These are phyloP conservation scores for Proterorhinus semilunaris DNA, from an alignment of 2,113 vertebrate genomes.

Conservation along the genomic window DNA sequence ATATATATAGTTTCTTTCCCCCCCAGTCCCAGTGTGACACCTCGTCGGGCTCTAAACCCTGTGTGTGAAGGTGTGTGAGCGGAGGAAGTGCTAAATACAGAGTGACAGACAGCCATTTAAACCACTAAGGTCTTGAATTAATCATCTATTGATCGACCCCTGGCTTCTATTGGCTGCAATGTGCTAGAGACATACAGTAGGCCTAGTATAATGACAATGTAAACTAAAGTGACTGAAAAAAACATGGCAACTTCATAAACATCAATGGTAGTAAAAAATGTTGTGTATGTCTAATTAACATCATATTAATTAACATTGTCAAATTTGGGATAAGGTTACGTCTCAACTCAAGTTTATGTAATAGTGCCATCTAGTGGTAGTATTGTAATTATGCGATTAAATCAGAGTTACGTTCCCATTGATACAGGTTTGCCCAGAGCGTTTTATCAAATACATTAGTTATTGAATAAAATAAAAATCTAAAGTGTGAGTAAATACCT, in stretches of 20 bases:
- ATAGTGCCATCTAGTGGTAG: conserved; percentile 54
- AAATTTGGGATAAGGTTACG: conserved; percentile 5
- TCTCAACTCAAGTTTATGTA: conserved; percentile 9
- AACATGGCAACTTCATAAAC: background rate
- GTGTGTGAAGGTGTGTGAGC: conserved; percentile 46
- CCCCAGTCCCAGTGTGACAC: conserved; percentile 51
- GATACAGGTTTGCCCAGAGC: background rate
- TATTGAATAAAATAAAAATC: background rate
- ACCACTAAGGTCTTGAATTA: conserved; percentile 8
- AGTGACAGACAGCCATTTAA: conserved; percentile 14
- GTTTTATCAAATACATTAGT: background rate
- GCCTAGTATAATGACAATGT: background rate
- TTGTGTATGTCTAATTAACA: background rate
- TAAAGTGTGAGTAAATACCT: too few species aligned
- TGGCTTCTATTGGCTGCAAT: background rate
- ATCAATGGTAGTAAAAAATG: background rate
- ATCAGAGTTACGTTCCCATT: background rate
- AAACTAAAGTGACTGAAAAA: background rate
- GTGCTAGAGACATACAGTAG: too few species aligned
- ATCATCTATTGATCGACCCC: conserved; percentile 7
- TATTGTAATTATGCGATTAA: background rate
- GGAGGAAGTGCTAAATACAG: conserved; percentile 16
- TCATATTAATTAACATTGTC: background rate
- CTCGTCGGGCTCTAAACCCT: conserved; percentile 65
- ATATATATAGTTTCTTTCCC: conserved; percentile 65